phyloP scores from a whole-genome alignment of 92 coral and sea anemone species.

The Parazoanthus atlanticus region DNA sequence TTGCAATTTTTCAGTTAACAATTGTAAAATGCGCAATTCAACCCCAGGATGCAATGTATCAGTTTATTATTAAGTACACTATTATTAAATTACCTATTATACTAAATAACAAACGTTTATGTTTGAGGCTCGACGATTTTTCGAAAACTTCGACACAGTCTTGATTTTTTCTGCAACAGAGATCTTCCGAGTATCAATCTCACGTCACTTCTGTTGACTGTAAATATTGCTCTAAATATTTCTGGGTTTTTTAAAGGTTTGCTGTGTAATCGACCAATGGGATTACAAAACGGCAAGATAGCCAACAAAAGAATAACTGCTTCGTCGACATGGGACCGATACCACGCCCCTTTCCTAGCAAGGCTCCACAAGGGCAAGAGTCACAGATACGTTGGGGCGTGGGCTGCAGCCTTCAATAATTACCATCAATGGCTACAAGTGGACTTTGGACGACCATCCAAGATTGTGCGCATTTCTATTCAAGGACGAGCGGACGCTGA shows the following conservation, averaged over 20 bases:
- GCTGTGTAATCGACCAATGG: constrained; percentile 39
- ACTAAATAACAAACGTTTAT: too few species aligned
- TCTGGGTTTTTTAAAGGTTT: constrained; percentile 12
- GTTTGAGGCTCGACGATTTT: too few species aligned
- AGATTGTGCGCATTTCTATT: constrained; percentile 39
- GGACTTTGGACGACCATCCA: constrained; percentile 45
- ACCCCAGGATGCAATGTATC: too few species aligned
- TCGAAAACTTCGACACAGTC: too few species aligned
- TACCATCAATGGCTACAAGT: constrained; percentile 32
- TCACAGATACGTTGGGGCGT: constrained; percentile 38
- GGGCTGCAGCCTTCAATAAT: constrained; percentile 45
- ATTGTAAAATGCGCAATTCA: too few species aligned
- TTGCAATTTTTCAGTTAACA: too few species aligned
- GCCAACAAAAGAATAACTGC: constrained; percentile 40
- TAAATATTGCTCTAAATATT: too few species aligned
- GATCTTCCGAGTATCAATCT: too few species aligned
- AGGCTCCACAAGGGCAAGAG: constrained; percentile 41
- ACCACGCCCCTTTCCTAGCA: constrained; percentile 45
- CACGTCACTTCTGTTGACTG: too few species aligned
- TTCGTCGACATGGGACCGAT: constrained; percentile 20
- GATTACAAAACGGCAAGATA: constrained; percentile 31
- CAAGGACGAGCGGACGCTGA: constrained; percentile 44
- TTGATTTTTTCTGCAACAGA: too few species aligned
- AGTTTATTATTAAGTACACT: too few species aligned
- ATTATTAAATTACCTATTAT: too few species aligned